Evolutionary conservation across 2,888 invertebrate species (phyloP), one percentile per base, ranked within the genome.

Genomic region (Dione juno): DNA sequence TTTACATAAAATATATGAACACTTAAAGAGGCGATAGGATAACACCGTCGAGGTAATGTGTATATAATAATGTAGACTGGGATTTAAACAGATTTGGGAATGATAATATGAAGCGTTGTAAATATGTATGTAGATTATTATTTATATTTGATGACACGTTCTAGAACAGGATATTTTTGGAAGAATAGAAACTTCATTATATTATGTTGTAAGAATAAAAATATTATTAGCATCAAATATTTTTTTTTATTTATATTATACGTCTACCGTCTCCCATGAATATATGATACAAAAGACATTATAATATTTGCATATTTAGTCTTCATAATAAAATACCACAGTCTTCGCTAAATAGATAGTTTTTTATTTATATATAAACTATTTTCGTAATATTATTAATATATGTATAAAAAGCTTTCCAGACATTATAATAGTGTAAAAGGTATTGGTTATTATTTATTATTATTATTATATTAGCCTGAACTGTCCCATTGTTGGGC

Each of bases 91-190:
- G 53, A 28, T n/a, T 37, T 37, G 16, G 10, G 9, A 37, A 37
- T 37, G 48, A n/a, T 45, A 48, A 50, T 16, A 35, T 9, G 10
- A 37, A 37, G 37, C 35, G 28, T 35, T 37, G 37, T 16, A 57
- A 40, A 40, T 57, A 16, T 37, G 37, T 40, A 57, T 19, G 11
- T 57, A 57, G 37, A 57, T 16, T 57, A 57, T 57, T 57, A 40
- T 57, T 57, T 8, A 37, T 37, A 16, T 35, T 54, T 54, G n/a
- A 10, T 54, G 1, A 37, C 37, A 54, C n/a, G 16, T 37, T 37
- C n/a, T 11, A 57, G 8, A 35, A 40, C 5, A 40, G 10, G 35
- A 28, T 53, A 53, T 14, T 28, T 8, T 35, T n/a, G 8, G 28
- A 28, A 53, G 0, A 35, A 14, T 53, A 2, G n/a, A 40, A 37